Evolutionary conservation across 2,113 vertebrate genomes (phyloP), one percentile per base, ranked within the genome.

Genomic region (Odobenus rosmarus): DNA sequence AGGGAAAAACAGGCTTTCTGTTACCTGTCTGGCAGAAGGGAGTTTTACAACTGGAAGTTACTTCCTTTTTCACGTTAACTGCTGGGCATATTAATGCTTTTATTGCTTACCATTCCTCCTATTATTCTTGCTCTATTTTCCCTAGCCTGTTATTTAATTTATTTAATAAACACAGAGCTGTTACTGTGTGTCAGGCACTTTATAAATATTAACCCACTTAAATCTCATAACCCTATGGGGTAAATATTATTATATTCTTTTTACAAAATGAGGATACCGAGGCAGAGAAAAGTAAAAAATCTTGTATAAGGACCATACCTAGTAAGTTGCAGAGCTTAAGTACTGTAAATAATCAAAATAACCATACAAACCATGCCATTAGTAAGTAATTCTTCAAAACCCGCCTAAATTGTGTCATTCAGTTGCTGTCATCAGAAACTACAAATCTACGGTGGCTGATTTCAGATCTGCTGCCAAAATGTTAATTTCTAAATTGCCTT

Each of bases 401-500:
- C 18, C 51, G 15, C 51, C 53, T 61, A 51, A 92, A 77, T 42
- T 67, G 6, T 67, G 14, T 39, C 36, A 87, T 33, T 71, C 33
- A 33, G 24, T 16, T 59, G 51, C 85, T 79, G 46, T 67, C 59
- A 83, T n/a, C 61, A 92, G 51, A 87, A 83, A 53, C 57, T 46
- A 83, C 15, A 59, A 76, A 51, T n/a, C 42, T 88, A 26, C 53
- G 24, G 69, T 77, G 24, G 39, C 28, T 33, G 18, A 42, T 51
- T 87, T 96, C 69, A 53, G 39, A 77, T 61, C 57, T 77, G 18
- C 67, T 92, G 69, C 59, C 36, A 83, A 91, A 95, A 92, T 26
- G 19, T 79, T 57, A 77, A 42, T 81, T 90, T 90, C 81, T 93
- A 53, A 90, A 92, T 15, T 24, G 42, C 59, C 49, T 92, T 59